Evolutionary conservation across 37 sponge, comb jelly and placozoan species (phyloP), one percentile per base, ranked within the genome.

Genomic region (Hormiphora californensis): DNA sequence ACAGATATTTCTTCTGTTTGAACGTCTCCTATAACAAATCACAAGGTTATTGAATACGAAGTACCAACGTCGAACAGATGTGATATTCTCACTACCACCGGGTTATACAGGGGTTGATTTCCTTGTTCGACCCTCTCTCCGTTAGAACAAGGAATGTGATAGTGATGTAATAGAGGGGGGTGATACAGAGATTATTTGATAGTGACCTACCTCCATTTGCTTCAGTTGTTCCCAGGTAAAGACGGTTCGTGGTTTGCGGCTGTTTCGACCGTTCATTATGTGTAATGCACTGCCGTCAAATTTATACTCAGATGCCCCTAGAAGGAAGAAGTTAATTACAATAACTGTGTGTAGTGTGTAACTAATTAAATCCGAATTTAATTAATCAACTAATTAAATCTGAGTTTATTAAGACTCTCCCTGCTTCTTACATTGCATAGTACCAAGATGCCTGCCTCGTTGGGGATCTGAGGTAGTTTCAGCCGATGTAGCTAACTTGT

Each of bases 151-250:
- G n/a, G n/a, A n/a, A n/a, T n/a, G n/a, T n/a, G n/a, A n/a, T n/a
- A n/a, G n/a, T n/a, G n/a, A n/a, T n/a, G n/a, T n/a, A n/a, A n/a
- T n/a, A n/a, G n/a, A n/a, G n/a, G n/a, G n/a, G n/a, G n/a, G n/a
- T n/a, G n/a, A n/a, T n/a, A n/a, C n/a, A n/a, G n/a, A n/a, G n/a
- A n/a, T n/a, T n/a, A n/a, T n/a, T n/a, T n/a, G n/a, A n/a, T n/a
- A n/a, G 12, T 17, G 15, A 49, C 59, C 23, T 31, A 73, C 81
- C 81, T 73, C 81, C 81, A 73, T 73, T 30, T 73, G 81, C 23
- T 73, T 73, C 36, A 73, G 81, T 28, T 73, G 81, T 36, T 73
- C 81, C 81, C 81, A 73, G 41, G 81, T 73, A 30, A 73, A 73
- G 46, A 73, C 81, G 1, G 81, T 73, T 22, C 81, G 41, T 0